A percentile compares a stretch with the other conserved stretches of the same genome.
These are phyloP conservation scores for Ischnura elegans DNA, from an alignment of 2,888 invertebrate genomes.

Conservation along the genomic window DNA sequence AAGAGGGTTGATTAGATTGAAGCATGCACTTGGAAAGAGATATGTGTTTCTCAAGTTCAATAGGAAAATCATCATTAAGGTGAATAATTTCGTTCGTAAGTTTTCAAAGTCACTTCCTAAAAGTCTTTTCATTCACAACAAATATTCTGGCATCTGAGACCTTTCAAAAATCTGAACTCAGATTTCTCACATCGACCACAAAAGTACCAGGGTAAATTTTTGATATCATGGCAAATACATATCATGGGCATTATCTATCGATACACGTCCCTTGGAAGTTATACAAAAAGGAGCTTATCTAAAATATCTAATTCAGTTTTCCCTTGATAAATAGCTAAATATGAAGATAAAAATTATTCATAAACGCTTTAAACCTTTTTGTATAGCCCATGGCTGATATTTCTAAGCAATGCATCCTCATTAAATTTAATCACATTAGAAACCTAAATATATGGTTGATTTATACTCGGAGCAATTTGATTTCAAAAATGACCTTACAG, in stretches of 20 bases:
- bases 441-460: constrained; percentile 2
- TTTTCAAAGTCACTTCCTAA: background rate
- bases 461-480: background rate
- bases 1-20: background rate
- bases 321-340: background rate
- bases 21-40: background rate
- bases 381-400: background rate
- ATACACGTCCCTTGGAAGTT: background rate
- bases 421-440: background rate
- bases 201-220: background rate
- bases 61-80: too few relatives aligned
- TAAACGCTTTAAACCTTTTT: background rate
- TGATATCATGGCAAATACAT: background rate
- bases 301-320: background rate
- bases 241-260: background rate
- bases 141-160: background rate
- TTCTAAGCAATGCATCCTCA: background rate
- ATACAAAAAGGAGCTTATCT: background rate
- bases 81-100: background rate
- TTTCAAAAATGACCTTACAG: background rate
- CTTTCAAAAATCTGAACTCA: background rate
- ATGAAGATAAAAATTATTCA: background rate
- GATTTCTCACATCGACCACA: background rate
- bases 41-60: too few relatives aligned
- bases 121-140: background rate